phyloP scores from a whole-genome alignment of 2,113 vertebrate genomes.

The Zosterops japonicus region DNA sequence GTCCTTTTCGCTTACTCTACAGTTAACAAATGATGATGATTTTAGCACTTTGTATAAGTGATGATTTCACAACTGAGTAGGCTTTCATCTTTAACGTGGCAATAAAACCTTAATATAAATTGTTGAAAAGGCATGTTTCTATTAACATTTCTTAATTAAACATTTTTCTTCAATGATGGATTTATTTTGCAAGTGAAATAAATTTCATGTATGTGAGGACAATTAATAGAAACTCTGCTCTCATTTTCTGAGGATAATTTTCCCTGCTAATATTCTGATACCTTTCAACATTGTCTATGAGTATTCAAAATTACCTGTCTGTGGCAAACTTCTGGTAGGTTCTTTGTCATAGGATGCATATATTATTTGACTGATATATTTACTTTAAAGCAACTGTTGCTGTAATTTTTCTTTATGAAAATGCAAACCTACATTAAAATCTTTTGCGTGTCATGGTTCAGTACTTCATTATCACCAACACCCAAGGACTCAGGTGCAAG shows the following conservation, averaged over 20 bases:
- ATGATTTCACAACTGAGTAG: constrained; percentile 23
- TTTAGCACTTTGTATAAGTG: background rate
- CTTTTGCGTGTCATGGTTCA: background rate
- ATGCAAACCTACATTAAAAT: background rate
- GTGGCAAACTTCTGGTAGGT: background rate
- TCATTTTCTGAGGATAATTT: background rate
- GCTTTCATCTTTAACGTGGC: background rate
- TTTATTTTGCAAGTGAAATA: constrained; percentile 31
- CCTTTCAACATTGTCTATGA: background rate
- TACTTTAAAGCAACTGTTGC: background rate
- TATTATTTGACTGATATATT: background rate
- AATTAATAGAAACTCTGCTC: background rate
- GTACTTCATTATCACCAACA: background rate
- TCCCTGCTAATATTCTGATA: background rate
- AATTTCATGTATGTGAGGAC: background rate
- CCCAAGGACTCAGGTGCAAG: background rate
- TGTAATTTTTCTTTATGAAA: background rate
- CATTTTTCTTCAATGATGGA: constrained; percentile 11
- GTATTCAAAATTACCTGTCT: background rate
- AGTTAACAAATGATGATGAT: background rate
- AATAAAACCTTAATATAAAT: constrained; percentile 33
- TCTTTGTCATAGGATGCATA: background rate
- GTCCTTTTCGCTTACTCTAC: background rate
- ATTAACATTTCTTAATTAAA: constrained; percentile 54
- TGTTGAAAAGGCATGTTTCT: constrained; percentile 22